phyloP scores from a whole-genome alignment of 2,888 invertebrate species.

The Bibio marci region DNA sequence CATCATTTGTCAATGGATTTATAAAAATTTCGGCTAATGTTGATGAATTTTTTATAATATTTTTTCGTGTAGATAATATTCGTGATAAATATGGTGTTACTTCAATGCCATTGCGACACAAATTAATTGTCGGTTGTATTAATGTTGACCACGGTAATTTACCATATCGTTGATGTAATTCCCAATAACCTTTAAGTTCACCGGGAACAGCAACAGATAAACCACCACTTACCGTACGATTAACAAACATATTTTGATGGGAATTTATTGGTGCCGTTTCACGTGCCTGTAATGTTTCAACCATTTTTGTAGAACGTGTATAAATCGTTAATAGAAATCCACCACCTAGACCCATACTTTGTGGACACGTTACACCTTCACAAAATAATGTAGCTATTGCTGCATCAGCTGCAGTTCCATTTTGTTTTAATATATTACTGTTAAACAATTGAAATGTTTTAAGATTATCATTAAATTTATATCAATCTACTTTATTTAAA shows the following conservation, averaged over 20 bases:
- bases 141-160: constrained; percentile 54
- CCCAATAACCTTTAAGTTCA: constrained; percentile 62
- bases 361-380: constrained; percentile 62
- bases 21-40: constrained; percentile 47
- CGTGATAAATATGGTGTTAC: constrained; percentile 45
- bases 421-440: constrained; percentile 22
- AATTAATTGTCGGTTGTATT: constrained; percentile 39
- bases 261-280: constrained; percentile 54
- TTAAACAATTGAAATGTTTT: too few relatives aligned
- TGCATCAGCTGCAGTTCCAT: constrained; percentile 68
- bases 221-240: constrained; percentile 16
- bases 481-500: too few relatives aligned
- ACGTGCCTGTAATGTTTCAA: constrained; percentile 50
- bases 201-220: constrained; percentile 36
- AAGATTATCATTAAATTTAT: too few relatives aligned
- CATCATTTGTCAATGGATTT: constrained; percentile 34
- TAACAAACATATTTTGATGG: constrained; percentile 37
- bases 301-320: constrained; percentile 36
- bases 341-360: constrained; percentile 64
- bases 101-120: constrained; percentile 45
- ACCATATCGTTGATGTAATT: constrained; percentile 56
- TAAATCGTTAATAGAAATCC: constrained; percentile 67
- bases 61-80: constrained; percentile 33
- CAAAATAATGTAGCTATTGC: constrained; percentile 71
- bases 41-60: constrained; percentile 37